A percentile compares a stretch with the other conserved stretches of the same genome.
Evolutionary conservation across 2,888 invertebrate genomes (phyloP).

Genomic region (Dermolepida albohirtum): DNA sequence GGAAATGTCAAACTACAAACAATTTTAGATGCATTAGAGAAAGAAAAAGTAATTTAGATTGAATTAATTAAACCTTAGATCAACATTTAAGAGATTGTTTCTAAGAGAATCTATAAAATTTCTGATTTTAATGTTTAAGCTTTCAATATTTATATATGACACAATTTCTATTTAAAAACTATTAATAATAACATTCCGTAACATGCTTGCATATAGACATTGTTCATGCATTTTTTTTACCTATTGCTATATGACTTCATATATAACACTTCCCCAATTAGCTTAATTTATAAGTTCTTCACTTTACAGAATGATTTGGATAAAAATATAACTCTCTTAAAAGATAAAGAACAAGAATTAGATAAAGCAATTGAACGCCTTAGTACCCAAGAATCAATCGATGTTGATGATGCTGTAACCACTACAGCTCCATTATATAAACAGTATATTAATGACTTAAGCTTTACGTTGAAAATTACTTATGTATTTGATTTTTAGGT

Average conservation of each 20-base stretch:
- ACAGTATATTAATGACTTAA: slow-evolving; percentile 71
- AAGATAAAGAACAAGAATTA: slow-evolving; percentile 89
- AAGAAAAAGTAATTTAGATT: slow-evolving; percentile 71
- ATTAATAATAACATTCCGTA: too few species aligned
- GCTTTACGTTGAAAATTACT: background rate
- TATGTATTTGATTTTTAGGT: slow-evolving; percentile 67
- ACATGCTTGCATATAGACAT: too few species aligned
- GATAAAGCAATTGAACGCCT: slow-evolving; percentile 82
- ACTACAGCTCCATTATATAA: slow-evolving; percentile 96
- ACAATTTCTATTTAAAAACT: too few species aligned
- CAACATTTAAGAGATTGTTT: too few species aligned
- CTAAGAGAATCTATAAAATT: too few species aligned
- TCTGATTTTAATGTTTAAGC: too few species aligned
- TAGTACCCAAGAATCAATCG: slow-evolving; percentile 82
- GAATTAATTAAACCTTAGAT: slow-evolving; percentile 1
- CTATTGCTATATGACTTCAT: too few species aligned
- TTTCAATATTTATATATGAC: too few species aligned
- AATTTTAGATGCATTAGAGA: slow-evolving; percentile 80
- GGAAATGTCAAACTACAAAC: slow-evolving; percentile 86
- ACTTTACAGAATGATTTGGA: slow-evolving; percentile 78
- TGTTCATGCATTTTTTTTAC: too few species aligned
- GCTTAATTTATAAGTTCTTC: too few species aligned
- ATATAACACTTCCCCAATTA: too few species aligned
- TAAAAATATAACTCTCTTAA: slow-evolving; percentile 83
- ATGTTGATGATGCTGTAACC: slow-evolving; percentile 96